Percentiles rank a stretch among this genome's conserved stretches.
Conservation (phyloP, 2,888 invertebrate species). For the Dilophus febrilis region DNA sequence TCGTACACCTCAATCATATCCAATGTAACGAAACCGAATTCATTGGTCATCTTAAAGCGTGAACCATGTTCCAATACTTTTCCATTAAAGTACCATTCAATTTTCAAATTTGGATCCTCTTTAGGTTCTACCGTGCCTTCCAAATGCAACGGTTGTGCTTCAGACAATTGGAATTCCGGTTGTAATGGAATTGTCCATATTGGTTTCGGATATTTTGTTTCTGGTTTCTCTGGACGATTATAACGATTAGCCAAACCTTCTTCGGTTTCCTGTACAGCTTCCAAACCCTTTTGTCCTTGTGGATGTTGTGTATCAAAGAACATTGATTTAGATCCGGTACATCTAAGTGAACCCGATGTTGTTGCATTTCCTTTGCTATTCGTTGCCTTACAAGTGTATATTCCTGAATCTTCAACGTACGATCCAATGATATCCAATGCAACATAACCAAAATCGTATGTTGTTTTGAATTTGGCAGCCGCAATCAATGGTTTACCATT, state of each 20-base stretch:
- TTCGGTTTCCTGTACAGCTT: conserved; percentile 79
- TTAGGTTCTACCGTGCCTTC: conserved; percentile 92
- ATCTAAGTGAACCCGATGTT: conserved; percentile 75
- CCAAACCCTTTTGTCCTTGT: conserved; percentile 77
- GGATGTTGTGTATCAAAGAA: conserved; percentile 87
- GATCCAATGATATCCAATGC: conserved; percentile 75
- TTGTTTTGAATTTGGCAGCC: conserved; percentile 80
- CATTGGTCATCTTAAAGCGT: conserved; percentile 80
- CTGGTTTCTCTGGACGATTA: conserved; percentile 51
- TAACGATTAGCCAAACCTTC: conserved; percentile 58
- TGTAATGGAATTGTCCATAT: conserved; percentile 70
- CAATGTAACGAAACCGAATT: conserved; percentile 91
- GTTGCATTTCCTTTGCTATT: conserved; percentile 80
- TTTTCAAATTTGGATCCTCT: conserved; percentile 74
- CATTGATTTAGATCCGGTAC: conserved; percentile 61
- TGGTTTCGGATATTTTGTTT: conserved; percentile 65
- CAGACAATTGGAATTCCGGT: conserved; percentile 62
- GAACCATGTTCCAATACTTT: conserved; percentile 74
- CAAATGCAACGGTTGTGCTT: conserved; percentile 74
- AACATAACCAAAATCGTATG: conserved; percentile 92
- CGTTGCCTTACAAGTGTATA: conserved; percentile 78
- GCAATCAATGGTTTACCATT: conserved; percentile 79
- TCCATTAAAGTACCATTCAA: conserved; percentile 91
- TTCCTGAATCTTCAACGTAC: conserved; percentile 83
- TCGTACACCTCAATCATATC: conserved; percentile 85